A percentile compares a stretch with the other conserved stretches of the same genome.
These are phyloP conservation scores for Seira sanloemensis DNA, from an alignment of 2,888 invertebrate genomes.

Conservation along the genomic window DNA sequence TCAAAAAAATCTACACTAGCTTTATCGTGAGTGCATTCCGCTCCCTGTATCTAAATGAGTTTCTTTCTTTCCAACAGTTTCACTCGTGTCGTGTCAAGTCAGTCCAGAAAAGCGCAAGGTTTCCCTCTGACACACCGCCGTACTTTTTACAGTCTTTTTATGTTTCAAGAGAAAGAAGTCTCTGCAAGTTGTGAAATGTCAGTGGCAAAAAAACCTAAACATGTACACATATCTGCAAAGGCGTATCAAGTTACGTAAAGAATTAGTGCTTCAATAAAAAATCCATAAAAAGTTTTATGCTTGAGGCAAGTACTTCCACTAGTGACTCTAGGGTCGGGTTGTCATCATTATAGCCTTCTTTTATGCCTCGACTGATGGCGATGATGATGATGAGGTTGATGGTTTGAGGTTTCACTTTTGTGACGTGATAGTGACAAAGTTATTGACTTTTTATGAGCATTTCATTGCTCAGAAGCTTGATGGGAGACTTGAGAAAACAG, in stretches of 20 bases:
- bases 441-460: constrained; percentile 56
- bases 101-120: too few species aligned
- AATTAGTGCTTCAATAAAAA: constrained; percentile 62
- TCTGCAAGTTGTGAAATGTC: too few species aligned
- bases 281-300: constrained; percentile 59
- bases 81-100: too few species aligned
- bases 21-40: too few species aligned
- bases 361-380: background rate
- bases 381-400: constrained; percentile 29
- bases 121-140: too few species aligned
- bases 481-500: background rate
- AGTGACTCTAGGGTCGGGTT: constrained; percentile 8
- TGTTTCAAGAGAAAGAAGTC: too few species aligned
- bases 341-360: constrained; percentile 33
- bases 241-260: constrained; percentile 51
- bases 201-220: background rate
- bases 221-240: background rate
- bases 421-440: constrained; percentile 46
- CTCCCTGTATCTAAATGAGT: too few species aligned
- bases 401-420: constrained; percentile 32
- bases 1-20: too few species aligned
- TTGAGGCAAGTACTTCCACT: constrained; percentile 22
- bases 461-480: constrained; percentile 41
- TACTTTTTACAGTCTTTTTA: too few species aligned
- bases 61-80: too few species aligned